phyloP scores from a whole-genome alignment of 1,140 invertebrate species.

The Diorhabda sublineata region DNA sequence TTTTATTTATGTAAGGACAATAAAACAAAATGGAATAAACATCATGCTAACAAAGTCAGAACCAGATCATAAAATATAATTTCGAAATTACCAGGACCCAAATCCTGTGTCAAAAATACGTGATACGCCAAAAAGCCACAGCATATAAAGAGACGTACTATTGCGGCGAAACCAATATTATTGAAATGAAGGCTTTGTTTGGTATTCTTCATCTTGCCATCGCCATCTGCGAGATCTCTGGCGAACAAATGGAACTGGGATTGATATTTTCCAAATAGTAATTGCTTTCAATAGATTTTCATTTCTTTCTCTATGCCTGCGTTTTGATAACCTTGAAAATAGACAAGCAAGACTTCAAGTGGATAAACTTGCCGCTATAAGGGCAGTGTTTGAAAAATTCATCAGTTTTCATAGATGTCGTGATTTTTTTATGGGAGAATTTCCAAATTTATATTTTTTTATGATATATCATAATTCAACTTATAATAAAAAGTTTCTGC shows the following conservation, averaged over 20 bases:
- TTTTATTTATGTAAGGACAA: neutral
- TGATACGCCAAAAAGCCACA: neutral
- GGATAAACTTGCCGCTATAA: constrained; percentile 9
- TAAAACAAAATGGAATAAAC: constrained; percentile 1
- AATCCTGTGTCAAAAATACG: neutral
- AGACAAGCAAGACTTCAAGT: constrained; percentile 7
- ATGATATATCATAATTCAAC: too few species aligned
- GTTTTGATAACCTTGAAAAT: constrained; percentile 18
- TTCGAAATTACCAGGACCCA: neutral
- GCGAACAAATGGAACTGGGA: constrained; percentile 6
- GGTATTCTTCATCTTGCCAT: constrained; percentile 4
- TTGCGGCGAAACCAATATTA: constrained; percentile 5
- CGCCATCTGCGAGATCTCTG: constrained; percentile 9
- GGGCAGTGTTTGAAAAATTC: constrained; percentile 8
- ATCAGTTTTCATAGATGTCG: neutral
- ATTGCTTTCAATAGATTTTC: constrained; percentile 16
- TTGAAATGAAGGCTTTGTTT: constrained; percentile 8
- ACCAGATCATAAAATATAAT: constrained; percentile 9
- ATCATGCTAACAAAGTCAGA: constrained; percentile 4
- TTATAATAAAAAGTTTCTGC: too few species aligned
- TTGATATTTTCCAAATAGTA: constrained; percentile 7
- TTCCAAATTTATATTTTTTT: too few species aligned
- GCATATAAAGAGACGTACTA: neutral
- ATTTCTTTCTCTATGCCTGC: constrained; percentile 11
- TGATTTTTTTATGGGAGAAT: too few species aligned